Evolutionary conservation across 1,140 invertebrate species (phyloP).

Genomic region (Tyrophagus putrescentiae): DNA sequence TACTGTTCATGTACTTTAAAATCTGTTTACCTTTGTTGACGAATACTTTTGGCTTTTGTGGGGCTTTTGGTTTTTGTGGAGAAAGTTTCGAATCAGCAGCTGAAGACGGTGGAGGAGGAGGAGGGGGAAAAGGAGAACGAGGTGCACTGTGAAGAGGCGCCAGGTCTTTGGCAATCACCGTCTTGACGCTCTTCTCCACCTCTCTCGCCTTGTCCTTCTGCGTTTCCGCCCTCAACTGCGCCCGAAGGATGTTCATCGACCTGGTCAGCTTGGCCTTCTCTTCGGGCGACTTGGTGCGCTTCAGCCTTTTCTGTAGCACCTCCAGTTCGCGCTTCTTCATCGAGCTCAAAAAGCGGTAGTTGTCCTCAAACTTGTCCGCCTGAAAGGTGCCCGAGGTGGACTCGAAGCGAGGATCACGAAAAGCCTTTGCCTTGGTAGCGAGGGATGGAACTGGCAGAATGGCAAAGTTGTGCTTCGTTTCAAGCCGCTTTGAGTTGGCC

Average conservation of each 20-base stretch:
- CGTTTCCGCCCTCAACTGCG: conserved; percentile 43
- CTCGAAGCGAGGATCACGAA: conserved; percentile 60
- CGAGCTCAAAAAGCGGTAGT: conserved; percentile 58
- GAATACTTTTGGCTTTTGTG: conserved; percentile 39
- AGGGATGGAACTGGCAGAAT: background rate
- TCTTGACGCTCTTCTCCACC: conserved; percentile 40
- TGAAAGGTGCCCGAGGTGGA: conserved; percentile 57
- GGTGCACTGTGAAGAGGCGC: no score
- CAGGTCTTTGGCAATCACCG: no score
- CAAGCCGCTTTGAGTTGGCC: background rate
- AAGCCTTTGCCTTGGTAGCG: background rate
- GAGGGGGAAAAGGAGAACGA: no score
- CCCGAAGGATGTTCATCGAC: conserved; percentile 44
- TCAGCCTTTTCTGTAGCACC: conserved; percentile 46
- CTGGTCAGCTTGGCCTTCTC: conserved; percentile 33
- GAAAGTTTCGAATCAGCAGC: no score
- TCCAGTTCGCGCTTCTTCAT: conserved; percentile 49
- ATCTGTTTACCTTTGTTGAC: conserved; percentile 59
- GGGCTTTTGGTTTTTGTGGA: no score
- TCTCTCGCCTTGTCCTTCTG: conserved; percentile 40
- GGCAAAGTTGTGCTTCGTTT: background rate
- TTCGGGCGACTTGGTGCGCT: conserved; percentile 29
- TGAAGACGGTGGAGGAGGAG: no score
- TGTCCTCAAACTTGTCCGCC: conserved; percentile 49
- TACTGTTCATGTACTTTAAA: background rate